phyloP scores from a whole-genome alignment of 2,797 vertebrate genomes.

The Danio albolineatus region DNA sequence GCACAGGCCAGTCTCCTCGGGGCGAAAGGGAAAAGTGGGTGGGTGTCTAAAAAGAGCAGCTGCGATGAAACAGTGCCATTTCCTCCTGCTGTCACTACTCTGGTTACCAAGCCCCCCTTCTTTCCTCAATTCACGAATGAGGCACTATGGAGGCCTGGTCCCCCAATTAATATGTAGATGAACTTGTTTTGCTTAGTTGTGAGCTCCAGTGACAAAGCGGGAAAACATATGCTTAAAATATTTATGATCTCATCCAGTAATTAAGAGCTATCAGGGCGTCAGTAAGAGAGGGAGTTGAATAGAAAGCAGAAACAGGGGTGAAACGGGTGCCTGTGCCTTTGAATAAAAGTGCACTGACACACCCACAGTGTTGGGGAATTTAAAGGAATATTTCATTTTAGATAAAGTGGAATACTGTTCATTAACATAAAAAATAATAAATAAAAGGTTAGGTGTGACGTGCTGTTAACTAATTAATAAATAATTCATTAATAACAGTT shows the following conservation, averaged over 20 bases:
- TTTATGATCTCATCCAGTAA: conserved; percentile 77
- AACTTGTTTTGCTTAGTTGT: conserved; percentile 86
- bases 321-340: background rate
- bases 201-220: conserved; percentile 81
- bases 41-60: conserved; percentile 86
- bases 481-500: background rate
- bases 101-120: conserved; percentile 66
- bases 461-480: background rate
- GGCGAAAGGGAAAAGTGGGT: conserved; percentile 63
- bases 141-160: conserved; percentile 30
- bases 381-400: background rate
- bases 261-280: conserved; percentile 66
- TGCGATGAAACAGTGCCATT: conserved; percentile 85
- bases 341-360: background rate
- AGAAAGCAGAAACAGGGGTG: conserved; percentile 25
- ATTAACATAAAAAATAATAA: background rate
- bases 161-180: conserved; percentile 81
- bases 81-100: conserved; percentile 84
- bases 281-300: conserved; percentile 24
- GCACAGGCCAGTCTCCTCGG: conserved; percentile 69
- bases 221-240: conserved; percentile 89
- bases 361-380: conserved; percentile 22
- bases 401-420: background rate
- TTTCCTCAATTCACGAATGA: conserved; percentile 10
- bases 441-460: background rate